Conservation (phyloP, 2,888 invertebrate genomes). For the Trichacis sp. region DNA sequence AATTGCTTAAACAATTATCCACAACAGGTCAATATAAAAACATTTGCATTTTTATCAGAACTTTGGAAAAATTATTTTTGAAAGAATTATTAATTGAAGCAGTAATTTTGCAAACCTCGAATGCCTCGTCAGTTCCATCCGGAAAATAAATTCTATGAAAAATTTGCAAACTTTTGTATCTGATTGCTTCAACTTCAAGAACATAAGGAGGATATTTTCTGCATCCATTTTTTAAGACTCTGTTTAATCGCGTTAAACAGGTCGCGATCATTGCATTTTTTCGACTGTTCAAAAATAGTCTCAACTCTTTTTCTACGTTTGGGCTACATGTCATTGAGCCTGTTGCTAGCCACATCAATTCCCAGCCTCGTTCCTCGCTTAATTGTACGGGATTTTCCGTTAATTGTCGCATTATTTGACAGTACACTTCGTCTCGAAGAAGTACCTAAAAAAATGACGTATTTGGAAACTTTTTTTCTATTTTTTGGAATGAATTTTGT, state of each 20-base stretch:
- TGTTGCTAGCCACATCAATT: slow-evolving; percentile 90
- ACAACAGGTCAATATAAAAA: no score
- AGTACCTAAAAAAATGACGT: no score
- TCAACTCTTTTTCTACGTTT: slow-evolving; percentile 80
- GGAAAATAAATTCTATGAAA: slow-evolving; percentile 97
- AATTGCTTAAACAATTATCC: no score
- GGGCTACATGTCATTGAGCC: slow-evolving; percentile 88
- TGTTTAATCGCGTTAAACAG: slow-evolving; percentile 84
- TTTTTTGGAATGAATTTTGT: no score
- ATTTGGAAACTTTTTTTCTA: no score
- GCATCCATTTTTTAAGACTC: slow-evolving; percentile 78
- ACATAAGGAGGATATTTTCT: slow-evolving; percentile 89
- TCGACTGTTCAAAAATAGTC: slow-evolving; percentile 81
- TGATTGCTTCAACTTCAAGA: slow-evolving; percentile 95
- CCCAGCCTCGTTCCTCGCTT: slow-evolving; percentile 95
- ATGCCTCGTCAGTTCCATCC: slow-evolving; percentile 93
- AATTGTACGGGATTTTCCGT: slow-evolving; percentile 86
- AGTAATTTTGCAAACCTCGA: slow-evolving; percentile 77
- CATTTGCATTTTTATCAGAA: no score
- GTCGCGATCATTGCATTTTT: slow-evolving; percentile 83
- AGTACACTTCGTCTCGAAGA: slow-evolving; percentile 90
- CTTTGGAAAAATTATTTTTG: no score
- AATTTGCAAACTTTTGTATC: slow-evolving; percentile 92
- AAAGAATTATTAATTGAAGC: background rate
- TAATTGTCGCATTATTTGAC: slow-evolving; percentile 94